Evolutionary conservation across 2,797 vertebrate genomes (phyloP).

Genomic region (Crypturellus tataupa): DNA sequence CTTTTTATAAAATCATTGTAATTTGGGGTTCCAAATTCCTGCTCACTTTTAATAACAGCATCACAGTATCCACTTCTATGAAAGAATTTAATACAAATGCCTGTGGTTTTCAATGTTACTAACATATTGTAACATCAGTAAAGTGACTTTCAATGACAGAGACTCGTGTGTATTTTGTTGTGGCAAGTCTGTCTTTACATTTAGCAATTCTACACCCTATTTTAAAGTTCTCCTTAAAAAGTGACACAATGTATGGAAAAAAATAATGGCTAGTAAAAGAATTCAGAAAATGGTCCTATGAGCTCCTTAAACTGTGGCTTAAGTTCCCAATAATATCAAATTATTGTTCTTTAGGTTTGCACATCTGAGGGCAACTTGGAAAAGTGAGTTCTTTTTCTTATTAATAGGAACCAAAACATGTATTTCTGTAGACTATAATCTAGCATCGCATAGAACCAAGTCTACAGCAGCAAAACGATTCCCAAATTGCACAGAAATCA

Average conservation of each 20-base stretch:
- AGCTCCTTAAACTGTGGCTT: not conserved
- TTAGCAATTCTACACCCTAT: not conserved
- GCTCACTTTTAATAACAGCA: conserved; percentile 74
- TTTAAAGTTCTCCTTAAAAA: not conserved
- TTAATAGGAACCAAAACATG: not conserved
- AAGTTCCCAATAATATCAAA: not conserved
- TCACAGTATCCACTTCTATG: conserved; percentile 65
- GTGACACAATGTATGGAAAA: not conserved
- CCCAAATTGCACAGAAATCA: not conserved
- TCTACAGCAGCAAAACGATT: not conserved
- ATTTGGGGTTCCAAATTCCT: conserved; percentile 73
- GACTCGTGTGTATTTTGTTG: conserved; percentile 55
- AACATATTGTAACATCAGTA: conserved; percentile 79
- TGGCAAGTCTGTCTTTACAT: accelerated
- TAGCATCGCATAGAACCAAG: too few species aligned
- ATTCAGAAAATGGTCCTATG: not conserved
- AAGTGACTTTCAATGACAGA: conserved; percentile 80
- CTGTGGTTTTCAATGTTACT: conserved; percentile 80
- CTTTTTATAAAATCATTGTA: conserved; percentile 76
- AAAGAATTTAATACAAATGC: conserved; percentile 75
- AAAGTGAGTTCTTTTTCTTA: not conserved
- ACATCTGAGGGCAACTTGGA: not conserved
- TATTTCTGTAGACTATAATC: not conserved
- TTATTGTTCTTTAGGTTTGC: not conserved
- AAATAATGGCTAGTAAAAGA: not conserved